These are phyloP conservation scores for Onychostoma macrolepis DNA, from an alignment of 2,113 vertebrate species.

Conservation along the genomic window DNA sequence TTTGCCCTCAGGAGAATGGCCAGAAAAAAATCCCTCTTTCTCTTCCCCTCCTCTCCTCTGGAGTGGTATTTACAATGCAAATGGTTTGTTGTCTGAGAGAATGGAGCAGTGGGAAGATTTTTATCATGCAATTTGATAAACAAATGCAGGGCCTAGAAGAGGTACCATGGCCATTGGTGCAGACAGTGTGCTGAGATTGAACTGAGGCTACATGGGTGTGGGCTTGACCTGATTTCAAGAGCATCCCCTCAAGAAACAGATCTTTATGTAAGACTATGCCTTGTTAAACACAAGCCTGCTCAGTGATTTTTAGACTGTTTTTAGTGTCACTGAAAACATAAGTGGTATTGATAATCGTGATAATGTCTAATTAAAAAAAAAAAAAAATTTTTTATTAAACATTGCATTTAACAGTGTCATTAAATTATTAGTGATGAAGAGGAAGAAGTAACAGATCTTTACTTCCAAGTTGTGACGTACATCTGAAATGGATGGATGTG, in stretches of 20 bases:
- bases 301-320: background rate
- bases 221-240: constrained; percentile 47
- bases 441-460: background rate
- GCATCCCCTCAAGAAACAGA: constrained; percentile 14
- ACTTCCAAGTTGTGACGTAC: background rate
- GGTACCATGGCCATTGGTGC: constrained; percentile 18
- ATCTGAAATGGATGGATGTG: background rate
- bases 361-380: background rate
- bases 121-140: constrained; percentile 68
- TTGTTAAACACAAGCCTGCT: background rate
- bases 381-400: background rate
- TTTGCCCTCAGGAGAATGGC: constrained; percentile 40
- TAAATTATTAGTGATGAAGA: background rate
- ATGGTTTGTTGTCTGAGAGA: constrained; percentile 52
- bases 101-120: constrained; percentile 58
- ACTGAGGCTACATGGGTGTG: constrained; percentile 29
- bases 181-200: constrained; percentile 36
- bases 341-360: background rate
- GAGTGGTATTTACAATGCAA: constrained; percentile 76
- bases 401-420: background rate
- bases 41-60: constrained; percentile 53
- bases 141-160: constrained; percentile 64
- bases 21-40: constrained; percentile 22
- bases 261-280: background rate
- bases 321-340: background rate